These are phyloP conservation scores for Listrodromus nycthemerus DNA, from an alignment of 2,888 invertebrate species.

Conservation along the genomic window DNA sequence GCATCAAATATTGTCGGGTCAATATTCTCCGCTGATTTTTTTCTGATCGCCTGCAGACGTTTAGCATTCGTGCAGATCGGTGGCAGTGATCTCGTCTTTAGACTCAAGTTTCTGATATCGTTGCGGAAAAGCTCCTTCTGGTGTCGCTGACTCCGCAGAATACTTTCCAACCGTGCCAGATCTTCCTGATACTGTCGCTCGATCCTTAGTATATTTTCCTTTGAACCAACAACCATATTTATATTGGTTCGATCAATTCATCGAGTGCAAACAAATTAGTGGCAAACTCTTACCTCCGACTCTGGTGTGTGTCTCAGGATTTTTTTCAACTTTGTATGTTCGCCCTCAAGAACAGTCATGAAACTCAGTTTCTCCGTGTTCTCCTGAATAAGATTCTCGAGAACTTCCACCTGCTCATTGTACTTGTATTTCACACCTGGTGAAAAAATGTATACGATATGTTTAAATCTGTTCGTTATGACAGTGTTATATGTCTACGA, in stretches of 20 bases:
- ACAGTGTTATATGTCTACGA: neutral
- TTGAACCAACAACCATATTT: neutral
- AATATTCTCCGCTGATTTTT: slow-evolving; percentile 51
- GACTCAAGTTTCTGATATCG: slow-evolving; percentile 74
- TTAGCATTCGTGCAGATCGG: slow-evolving; percentile 57
- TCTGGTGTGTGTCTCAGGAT: slow-evolving; percentile 77
- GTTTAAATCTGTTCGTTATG: neutral
- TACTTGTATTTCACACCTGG: slow-evolving; percentile 80
- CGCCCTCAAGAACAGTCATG: slow-evolving; percentile 86
- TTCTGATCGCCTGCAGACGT: slow-evolving; percentile 63
- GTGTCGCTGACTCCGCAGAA: slow-evolving; percentile 82
- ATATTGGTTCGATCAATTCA: slow-evolving; percentile 8
- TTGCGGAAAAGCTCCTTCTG: slow-evolving; percentile 77
- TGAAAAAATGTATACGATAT: neutral
- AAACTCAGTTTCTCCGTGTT: slow-evolving; percentile 87
- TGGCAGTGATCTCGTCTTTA: slow-evolving; percentile 69
- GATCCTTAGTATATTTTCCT: slow-evolving; percentile 77
- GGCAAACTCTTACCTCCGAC: slow-evolving; percentile 71
- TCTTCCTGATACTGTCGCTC: slow-evolving; percentile 82
- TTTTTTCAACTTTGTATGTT: slow-evolving; percentile 85
- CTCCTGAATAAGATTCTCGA: slow-evolving; percentile 85
- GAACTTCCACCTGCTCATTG: slow-evolving; percentile 80
- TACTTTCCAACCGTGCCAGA: slow-evolving; percentile 81
- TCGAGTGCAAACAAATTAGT: slow-evolving; percentile 16
- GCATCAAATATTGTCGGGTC: slow-evolving; percentile 21